Evolutionary conservation across 2,888 invertebrate species (phyloP).

Genomic region (Lissonota sp.): DNA sequence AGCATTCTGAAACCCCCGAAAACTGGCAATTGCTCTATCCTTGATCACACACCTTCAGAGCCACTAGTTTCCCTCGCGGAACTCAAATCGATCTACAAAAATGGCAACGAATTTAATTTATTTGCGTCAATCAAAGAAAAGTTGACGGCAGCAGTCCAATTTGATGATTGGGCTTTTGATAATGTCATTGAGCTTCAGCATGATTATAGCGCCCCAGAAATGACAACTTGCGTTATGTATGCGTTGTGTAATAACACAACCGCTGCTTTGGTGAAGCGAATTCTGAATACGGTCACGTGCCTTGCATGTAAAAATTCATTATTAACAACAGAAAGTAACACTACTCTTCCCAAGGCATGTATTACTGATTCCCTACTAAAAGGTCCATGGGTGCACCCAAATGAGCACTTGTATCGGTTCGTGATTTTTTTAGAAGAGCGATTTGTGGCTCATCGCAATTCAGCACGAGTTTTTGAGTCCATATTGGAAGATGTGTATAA

Average conservation of each 20-base stretch:
- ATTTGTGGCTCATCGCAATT: constrained; percentile 50
- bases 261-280: constrained; percentile 34
- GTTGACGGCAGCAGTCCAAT: constrained; percentile 32
- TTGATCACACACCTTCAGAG: constrained; percentile 11
- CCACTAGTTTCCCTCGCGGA: constrained; percentile 53
- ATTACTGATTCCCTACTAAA: constrained; percentile 31
- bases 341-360: constrained; percentile 47
- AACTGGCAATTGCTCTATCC: constrained; percentile 56
- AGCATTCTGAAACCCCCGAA: constrained; percentile 51
- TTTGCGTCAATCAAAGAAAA: constrained; percentile 40
- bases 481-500: constrained; percentile 47
- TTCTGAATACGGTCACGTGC: constrained; percentile 50
- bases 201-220: constrained; percentile 53
- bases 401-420: constrained; percentile 51
- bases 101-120: constrained; percentile 38
- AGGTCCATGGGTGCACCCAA: constrained; percentile 49
- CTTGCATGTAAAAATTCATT: constrained; percentile 50
- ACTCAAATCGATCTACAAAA: constrained; percentile 54
- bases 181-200: constrained; percentile 53
- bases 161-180: constrained; percentile 53
- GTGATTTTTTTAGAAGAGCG: constrained; percentile 43
- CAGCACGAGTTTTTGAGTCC: constrained; percentile 42
- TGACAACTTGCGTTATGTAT: constrained; percentile 53
- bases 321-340: constrained; percentile 33
- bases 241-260: too few species aligned